These are phyloP conservation scores for Sebastolobus altivelis DNA, from an alignment of 2,797 vertebrate genomes.

Conservation along the genomic window DNA sequence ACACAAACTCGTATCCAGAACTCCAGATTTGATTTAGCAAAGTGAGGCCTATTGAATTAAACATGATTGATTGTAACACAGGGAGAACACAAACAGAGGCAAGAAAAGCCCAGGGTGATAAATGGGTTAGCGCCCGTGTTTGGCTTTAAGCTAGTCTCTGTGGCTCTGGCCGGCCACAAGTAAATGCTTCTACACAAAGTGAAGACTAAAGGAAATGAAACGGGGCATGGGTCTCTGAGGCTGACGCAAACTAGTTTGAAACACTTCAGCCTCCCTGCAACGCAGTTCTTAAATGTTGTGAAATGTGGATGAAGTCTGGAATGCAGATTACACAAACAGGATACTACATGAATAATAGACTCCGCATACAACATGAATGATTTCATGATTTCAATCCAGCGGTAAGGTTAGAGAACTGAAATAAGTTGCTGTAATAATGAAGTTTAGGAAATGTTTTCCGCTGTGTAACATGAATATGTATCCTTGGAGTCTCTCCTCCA, in stretches of 20 bases:
- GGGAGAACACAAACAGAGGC: constrained; percentile 50
- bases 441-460: constrained; percentile 1
- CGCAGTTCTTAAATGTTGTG: not conserved
- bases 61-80: constrained; percentile 70
- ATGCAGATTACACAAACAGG: constrained; percentile 1
- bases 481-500: constrained; percentile 7
- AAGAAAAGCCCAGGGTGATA: constrained; percentile 54
- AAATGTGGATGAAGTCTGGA: constrained; percentile 11
- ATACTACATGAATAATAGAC: not conserved
- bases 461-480: constrained; percentile 8
- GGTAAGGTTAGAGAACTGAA: not conserved
- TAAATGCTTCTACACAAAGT: constrained; percentile 47
- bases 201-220: constrained; percentile 52
- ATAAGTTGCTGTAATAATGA: not conserved
- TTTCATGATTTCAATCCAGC: not conserved
- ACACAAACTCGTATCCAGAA: constrained; percentile 64
- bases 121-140: constrained; percentile 58
- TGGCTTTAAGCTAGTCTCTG: constrained; percentile 60
- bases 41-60: constrained; percentile 70
- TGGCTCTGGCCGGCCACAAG: constrained; percentile 26
- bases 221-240: constrained; percentile 6
- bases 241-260: constrained; percentile 14
- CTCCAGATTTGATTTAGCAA: constrained; percentile 67
- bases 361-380: not conserved
- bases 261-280: constrained; percentile 22